Base-by-base conservation (phyloP, 2,113 vertebrate species). In the Cochlearius cochlearius region DNA sequence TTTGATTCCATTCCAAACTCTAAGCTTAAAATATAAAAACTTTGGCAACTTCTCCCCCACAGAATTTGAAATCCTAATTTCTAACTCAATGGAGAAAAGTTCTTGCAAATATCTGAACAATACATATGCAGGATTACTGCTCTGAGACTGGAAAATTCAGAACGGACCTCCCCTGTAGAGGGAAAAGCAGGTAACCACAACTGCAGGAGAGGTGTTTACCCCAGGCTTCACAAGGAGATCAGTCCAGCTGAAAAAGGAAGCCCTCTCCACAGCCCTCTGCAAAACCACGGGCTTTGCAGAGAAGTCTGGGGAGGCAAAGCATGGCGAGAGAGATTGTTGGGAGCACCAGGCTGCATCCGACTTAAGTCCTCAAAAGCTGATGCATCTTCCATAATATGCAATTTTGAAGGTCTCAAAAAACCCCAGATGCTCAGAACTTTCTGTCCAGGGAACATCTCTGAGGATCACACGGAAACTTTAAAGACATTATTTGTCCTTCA, bases 31-130 rank as follows among this genome's bases (percentile, higher is more conserved):
- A 95, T 93, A 91, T 58, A 95, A 92, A 93, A 77, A 66, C 43
- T 91, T 60, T 75, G 69, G 83, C 88, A 91, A 75, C 77, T 94
- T 95, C 85, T 95, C 55, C 92, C 36, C 80, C 81, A 73, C 13
- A 94, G 71, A 96, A 97, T 91, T 91, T 93, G 89, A 95, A 94
- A 92, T 86, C 71, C 91, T 96, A 89, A 91, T 94, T 94, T 94
- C 58, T 85, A 92, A 89, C 78, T 92, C 86, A 88, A 79, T 49
- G n/a, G 71, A 97, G 89, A 79, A 78, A 90, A 79, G 62, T 91
- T 93, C 59, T 53, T 38, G 47, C 52, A 59, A 76, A 74, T 59
- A 96, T 86, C 26, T 90, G 75, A 97, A 96, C 89, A 91, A 87
- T 25, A 17, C 1, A 0, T 25, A 75, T 36, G 68, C 64, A 85